A percentile compares a stretch with the other conserved stretches of the same genome.
phyloP scores from a whole-genome alignment of 2,797 vertebrate species.

The Rallus crepitans region DNA sequence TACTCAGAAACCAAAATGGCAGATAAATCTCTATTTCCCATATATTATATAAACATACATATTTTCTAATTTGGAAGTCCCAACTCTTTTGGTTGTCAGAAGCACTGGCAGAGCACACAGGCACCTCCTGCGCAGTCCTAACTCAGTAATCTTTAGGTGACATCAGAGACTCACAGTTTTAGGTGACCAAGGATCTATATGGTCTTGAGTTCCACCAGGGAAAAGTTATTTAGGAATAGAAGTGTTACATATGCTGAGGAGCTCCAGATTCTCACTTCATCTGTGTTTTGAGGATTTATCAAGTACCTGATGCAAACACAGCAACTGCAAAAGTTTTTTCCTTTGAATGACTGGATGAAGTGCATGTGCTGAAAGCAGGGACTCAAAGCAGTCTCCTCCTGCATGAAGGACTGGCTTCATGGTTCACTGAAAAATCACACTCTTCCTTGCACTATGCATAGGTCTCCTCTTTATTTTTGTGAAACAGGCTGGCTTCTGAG shows the following conservation, averaged over 20 bases:
- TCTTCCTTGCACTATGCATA: background rate
- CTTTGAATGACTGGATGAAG: background rate
- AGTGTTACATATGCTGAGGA: background rate
- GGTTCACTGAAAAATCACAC: background rate
- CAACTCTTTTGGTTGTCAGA: background rate
- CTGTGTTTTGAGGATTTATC: background rate
- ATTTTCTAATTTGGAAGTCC: background rate
- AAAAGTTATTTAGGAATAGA: background rate
- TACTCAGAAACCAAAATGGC: background rate
- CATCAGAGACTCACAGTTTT: background rate
- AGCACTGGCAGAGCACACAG: background rate
- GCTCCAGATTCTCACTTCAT: background rate
- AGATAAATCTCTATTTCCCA: background rate
- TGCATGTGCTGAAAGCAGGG: background rate
- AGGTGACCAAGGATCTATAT: background rate
- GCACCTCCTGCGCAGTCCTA: background rate
- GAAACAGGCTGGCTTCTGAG: background rate
- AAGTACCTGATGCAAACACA: background rate
- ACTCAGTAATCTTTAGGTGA: background rate
- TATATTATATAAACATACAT: background rate
- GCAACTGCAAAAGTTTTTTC: accelerated
- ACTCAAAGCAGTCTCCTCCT: background rate
- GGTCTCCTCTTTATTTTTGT: background rate
- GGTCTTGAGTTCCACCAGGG: background rate
- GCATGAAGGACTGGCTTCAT: background rate